A percentile compares a stretch with the other conserved stretches of the same genome.
phyloP scores from a whole-genome alignment of 2,797 vertebrate genomes.

The Glossophaga mutica region DNA sequence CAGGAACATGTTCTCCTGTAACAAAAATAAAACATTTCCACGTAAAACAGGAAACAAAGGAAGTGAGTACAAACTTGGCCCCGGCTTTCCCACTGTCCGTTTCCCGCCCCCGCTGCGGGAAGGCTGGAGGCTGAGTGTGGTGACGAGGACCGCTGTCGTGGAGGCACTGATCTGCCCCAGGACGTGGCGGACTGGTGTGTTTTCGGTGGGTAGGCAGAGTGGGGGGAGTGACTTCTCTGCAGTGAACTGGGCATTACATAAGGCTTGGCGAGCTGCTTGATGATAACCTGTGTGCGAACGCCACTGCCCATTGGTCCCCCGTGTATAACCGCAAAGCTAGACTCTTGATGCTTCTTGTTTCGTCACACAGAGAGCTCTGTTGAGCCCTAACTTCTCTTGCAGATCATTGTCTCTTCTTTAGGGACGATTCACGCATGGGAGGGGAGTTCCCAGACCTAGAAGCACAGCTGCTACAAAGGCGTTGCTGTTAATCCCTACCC shows the following conservation, averaged over 20 bases:
- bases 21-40: conserved; percentile 37
- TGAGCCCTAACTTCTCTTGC: background rate
- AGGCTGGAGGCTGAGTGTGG: background rate
- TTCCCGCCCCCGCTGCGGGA: background rate
- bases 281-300: background rate
- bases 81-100: background rate
- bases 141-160: background rate
- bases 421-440: background rate
- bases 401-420: background rate
- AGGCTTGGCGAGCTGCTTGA: background rate
- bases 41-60: conserved; percentile 30
- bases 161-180: background rate
- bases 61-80: background rate
- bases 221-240: background rate
- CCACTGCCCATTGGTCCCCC: too few species aligned
- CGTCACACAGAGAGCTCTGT: background rate
- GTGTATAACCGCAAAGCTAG: background rate
- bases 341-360: background rate
- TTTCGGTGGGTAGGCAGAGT: background rate
- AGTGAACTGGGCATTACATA: background rate
- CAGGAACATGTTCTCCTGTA: conserved; percentile 19
- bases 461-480: background rate
- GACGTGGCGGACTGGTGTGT: background rate
- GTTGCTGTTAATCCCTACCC: too few species aligned
- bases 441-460: background rate